Evolutionary conservation across 2,888 invertebrate genomes (phyloP).

Genomic region (Spodoptera exigua): DNA sequence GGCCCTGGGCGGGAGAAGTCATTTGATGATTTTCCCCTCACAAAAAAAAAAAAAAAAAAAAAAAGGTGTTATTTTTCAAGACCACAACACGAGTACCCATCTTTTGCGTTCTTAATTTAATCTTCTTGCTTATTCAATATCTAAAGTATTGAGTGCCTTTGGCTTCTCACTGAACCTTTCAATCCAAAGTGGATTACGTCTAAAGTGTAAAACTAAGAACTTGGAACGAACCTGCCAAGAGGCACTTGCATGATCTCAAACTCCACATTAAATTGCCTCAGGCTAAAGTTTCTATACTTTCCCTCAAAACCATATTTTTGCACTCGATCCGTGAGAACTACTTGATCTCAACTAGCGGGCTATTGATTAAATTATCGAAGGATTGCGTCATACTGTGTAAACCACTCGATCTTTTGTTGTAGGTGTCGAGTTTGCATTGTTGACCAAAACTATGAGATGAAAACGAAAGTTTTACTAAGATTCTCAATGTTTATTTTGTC

Average conservation of each 20-base stretch:
- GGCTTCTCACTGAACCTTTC: neutral
- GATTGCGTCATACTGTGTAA: conserved; percentile 2
- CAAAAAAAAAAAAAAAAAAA: too few relatives aligned
- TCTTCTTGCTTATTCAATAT: neutral
- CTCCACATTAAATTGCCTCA: conserved; percentile 8
- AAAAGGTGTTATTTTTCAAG: too few relatives aligned
- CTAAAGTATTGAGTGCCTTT: too few relatives aligned
- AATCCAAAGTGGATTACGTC: conserved; percentile 18
- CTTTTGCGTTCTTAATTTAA: neutral
- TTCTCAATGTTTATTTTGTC: too few relatives aligned
- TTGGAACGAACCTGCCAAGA: conserved; percentile 14
- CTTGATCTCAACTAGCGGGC: conserved; percentile 5
- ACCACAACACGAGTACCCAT: too few relatives aligned
- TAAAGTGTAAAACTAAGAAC: conserved; percentile 19
- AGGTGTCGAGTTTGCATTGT: too few relatives aligned
- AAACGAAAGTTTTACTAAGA: too few relatives aligned
- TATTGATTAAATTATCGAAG: conserved; percentile 10
- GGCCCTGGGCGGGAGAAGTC: too few relatives aligned
- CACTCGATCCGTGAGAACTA: conserved; percentile 32
- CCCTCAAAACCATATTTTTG: conserved; percentile 42
- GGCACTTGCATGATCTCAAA: conserved; percentile 23
- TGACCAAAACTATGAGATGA: neutral
- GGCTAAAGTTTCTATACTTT: conserved; percentile 38
- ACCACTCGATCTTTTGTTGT: too few relatives aligned
- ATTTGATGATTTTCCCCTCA: too few relatives aligned